Percentiles rank a stretch among this genome's conserved stretches.
These are phyloP conservation scores for Cybosia mesomella DNA, from an alignment of 2,888 invertebrate species.

Conservation along the genomic window DNA sequence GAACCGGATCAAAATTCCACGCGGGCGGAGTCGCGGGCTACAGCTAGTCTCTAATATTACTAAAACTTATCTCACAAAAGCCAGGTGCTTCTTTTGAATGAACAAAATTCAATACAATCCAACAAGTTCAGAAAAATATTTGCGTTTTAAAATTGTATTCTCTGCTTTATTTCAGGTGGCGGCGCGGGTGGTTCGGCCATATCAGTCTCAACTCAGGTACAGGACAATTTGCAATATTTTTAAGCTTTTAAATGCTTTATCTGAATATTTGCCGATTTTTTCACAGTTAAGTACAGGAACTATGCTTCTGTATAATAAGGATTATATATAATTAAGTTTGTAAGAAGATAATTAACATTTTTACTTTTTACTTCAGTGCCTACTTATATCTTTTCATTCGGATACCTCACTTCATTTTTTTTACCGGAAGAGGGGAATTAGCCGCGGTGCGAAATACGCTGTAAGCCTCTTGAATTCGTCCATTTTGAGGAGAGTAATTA, in stretches of 20 bases:
- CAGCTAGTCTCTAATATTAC: no score
- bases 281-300: neutral
- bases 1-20: no score
- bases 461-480: neutral
- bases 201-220: slow-evolving; percentile 83
- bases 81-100: neutral
- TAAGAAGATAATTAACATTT: no score
- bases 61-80: no score
- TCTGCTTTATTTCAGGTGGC: slow-evolving; percentile 69
- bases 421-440: neutral
- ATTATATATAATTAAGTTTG: no score
- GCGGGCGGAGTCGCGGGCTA: no score
- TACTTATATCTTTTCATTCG: no score
- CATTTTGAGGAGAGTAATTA: neutral
- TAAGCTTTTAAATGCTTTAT: neutral
- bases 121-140: neutral
- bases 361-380: no score
- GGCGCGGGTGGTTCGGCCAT: slow-evolving; percentile 71
- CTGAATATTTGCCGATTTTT: neutral
- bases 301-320: no score
- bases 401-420: neutral
- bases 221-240: slow-evolving; percentile 34
- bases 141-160: slow-evolving; percentile 28
- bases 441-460: neutral
- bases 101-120: neutral